These are phyloP conservation scores for Alosa alosa DNA, from an alignment of 2,113 vertebrate genomes.

Conservation along the genomic window DNA sequence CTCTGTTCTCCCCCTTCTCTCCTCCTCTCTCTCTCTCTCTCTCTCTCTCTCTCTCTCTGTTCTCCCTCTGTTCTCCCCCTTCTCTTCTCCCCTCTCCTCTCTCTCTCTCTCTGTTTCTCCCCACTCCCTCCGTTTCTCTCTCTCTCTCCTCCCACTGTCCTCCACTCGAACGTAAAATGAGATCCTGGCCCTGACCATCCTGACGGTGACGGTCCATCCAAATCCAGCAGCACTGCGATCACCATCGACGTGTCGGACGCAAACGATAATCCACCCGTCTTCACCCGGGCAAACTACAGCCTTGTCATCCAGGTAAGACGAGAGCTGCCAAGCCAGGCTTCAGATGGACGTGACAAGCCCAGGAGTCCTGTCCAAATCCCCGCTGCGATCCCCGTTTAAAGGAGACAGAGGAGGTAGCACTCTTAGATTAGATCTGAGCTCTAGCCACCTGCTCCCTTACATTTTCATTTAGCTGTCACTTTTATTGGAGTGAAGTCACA, in stretches of 20 bases:
- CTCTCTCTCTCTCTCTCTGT: not conserved
- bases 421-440: not conserved
- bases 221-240: conserved; percentile 71
- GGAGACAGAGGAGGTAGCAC: not conserved
- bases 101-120: not conserved
- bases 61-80: not conserved
- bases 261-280: conserved; percentile 81
- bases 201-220: conserved; percentile 77
- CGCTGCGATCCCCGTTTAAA: not conserved
- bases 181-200: conserved; percentile 74
- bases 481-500: not conserved
- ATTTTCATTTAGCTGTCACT: conserved; percentile 9
- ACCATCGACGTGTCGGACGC: conserved; percentile 83
- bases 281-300: conserved; percentile 78
- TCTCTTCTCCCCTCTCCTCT: not conserved
- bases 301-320: conserved; percentile 78
- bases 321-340: not conserved
- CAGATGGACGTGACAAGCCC: not conserved
- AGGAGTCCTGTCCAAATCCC: not conserved
- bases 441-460: not conserved
- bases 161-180: too few species aligned
- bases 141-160: not conserved
- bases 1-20: not conserved
- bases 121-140: not conserved
- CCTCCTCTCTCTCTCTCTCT: not conserved